These are phyloP conservation scores for Philopedon plagiatum DNA, from an alignment of 2,888 invertebrate species.

Conservation along the genomic window DNA sequence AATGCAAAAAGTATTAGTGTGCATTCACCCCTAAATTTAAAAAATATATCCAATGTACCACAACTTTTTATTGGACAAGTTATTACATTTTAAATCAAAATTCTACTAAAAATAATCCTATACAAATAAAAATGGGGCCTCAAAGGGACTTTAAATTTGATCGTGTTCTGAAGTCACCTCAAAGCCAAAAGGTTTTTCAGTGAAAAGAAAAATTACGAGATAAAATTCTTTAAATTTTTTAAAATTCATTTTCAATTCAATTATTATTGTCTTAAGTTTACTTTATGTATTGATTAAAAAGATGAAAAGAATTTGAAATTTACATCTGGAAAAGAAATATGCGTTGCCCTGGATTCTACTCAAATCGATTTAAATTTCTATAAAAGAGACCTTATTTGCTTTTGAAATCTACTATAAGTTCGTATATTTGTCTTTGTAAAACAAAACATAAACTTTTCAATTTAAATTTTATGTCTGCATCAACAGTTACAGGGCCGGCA, in stretches of 20 bases:
- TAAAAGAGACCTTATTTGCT: conserved; percentile 57
- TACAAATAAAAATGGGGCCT: too few relatives aligned
- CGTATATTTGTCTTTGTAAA: conserved; percentile 13
- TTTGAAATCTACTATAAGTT: conserved; percentile 54
- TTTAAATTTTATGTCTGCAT: background rate
- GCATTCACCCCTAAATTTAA: too few relatives aligned
- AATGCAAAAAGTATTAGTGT: too few relatives aligned
- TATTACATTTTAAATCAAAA: too few relatives aligned
- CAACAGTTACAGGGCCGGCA: background rate
- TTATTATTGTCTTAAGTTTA: conserved; percentile 10
- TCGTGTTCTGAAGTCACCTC: too few relatives aligned
- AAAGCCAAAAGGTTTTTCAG: background rate
- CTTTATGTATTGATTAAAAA: conserved; percentile 13
- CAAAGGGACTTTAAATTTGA: too few relatives aligned
- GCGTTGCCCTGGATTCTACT: conserved; percentile 56
- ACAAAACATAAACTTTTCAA: background rate
- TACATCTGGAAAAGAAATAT: conserved; percentile 12
- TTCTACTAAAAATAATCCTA: too few relatives aligned
- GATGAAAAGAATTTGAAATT: conserved; percentile 12
- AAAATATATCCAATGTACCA: too few relatives aligned
- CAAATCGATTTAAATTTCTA: conserved; percentile 55
- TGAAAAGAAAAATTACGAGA: background rate
- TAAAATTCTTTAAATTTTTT: background rate
- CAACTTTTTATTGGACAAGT: too few relatives aligned
- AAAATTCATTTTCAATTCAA: conserved; percentile 5